Evolutionary conservation across 2,888 invertebrate genomes (phyloP).

Genomic region (Ochropacha duplaris): DNA sequence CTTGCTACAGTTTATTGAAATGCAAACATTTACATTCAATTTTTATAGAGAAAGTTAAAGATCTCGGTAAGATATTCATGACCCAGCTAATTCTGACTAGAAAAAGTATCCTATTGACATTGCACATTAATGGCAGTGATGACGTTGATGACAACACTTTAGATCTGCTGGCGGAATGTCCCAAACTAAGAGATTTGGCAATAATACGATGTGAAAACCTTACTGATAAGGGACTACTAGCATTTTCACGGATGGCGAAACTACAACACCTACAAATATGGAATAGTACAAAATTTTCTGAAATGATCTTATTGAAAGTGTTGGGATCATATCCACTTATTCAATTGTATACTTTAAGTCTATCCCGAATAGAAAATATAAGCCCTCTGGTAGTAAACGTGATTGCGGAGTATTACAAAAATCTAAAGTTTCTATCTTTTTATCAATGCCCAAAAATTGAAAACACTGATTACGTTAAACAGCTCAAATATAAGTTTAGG

Average conservation of each 20-base stretch:
- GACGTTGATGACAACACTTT: conserved; percentile 64
- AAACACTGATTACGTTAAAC: conserved; percentile 68
- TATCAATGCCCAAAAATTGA: conserved; percentile 72
- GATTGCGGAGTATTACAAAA: conserved; percentile 69
- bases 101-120: conserved; percentile 49
- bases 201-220: conserved; percentile 70
- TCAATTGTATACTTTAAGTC: conserved; percentile 62
- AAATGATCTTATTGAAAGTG: conserved; percentile 52
- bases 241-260: conserved; percentile 47
- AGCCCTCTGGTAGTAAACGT: conserved; percentile 66
- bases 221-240: conserved; percentile 60
- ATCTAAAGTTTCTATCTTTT: conserved; percentile 67
- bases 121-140: conserved; percentile 69
- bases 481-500: conserved; percentile 68
- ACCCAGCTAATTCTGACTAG: conserved; percentile 56
- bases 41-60: conserved; percentile 69
- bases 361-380: conserved; percentile 67
- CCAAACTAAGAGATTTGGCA: conserved; percentile 59
- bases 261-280: conserved; percentile 68
- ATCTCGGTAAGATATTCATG: conserved; percentile 56
- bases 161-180: conserved; percentile 57
- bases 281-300: conserved; percentile 70
- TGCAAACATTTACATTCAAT: conserved; percentile 65
- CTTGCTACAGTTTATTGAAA: conserved; percentile 58
- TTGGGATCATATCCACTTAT: conserved; percentile 53